Conservation (phyloP, 2,888 invertebrate species). For the Volucella bombylans region DNA sequence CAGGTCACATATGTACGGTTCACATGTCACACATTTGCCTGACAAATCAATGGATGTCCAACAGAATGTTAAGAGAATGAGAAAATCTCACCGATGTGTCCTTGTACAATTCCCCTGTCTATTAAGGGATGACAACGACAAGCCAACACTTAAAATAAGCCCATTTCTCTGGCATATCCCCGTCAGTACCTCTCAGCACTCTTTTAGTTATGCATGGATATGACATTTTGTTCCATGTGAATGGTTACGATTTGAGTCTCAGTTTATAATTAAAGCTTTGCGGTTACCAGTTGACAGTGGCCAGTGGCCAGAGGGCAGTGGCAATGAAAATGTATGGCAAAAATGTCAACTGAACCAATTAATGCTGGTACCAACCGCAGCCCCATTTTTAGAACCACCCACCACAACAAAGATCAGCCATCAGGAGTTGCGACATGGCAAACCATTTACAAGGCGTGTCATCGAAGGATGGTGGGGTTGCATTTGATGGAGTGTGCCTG, state of each 20-base stretch:
- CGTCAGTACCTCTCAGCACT: not conserved
- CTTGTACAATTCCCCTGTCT: constrained; percentile 34
- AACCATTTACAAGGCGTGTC: not conserved
- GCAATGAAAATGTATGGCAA: constrained; percentile 7
- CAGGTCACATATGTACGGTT: not conserved
- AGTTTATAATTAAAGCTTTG: constrained; percentile 51
- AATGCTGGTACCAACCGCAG: constrained; percentile 39
- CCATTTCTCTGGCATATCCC: too few relatives aligned
- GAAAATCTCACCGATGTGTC: constrained; percentile 31
- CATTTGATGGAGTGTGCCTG: constrained; percentile 41
- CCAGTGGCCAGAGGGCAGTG: too few relatives aligned
- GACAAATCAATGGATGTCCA: constrained; percentile 51
- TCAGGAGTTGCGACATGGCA: too few relatives aligned
- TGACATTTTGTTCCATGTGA: constrained; percentile 23
- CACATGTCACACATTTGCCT: constrained; percentile 46
- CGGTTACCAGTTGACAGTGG: constrained; percentile 3
- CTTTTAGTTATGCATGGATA: not conserved
- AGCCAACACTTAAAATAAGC: too few relatives aligned
- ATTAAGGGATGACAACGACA: constrained; percentile 24
- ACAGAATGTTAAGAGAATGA: constrained; percentile 19
- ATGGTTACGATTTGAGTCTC: constrained; percentile 19
- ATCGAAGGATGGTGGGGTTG: not conserved
- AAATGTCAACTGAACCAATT: constrained; percentile 60
- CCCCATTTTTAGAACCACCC: not conserved
- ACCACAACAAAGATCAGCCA: not conserved